Base-by-base conservation (phyloP, 2,113 vertebrate species). In the Tragelaphus strepsiceros region DNA sequence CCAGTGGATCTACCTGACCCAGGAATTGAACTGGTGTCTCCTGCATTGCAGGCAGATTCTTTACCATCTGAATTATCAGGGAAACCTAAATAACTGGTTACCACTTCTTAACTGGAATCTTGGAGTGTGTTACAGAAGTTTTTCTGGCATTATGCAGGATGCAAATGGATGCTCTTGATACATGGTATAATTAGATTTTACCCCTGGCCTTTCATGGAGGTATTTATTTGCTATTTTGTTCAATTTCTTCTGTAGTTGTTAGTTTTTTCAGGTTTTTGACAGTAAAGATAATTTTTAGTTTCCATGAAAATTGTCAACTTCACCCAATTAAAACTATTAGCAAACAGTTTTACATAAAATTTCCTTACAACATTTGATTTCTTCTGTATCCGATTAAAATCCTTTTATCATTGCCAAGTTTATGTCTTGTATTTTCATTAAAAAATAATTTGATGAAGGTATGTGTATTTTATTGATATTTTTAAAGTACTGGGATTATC, bases 311-410 rank as follows among this genome's bases (percentile, higher is more conserved):
- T 88, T 62, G 24, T 85, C 53, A 28, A 12, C 71, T 96, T 92
- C n/a, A 90, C 92, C 32, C 15, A 83, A 24, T 89, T 89, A 96
- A 86, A 46, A 22, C n/a, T 96, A 56, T 62, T 30, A 88, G 8
- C 58, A 71, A 96, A 32, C 24, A 53, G 10, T n/a, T 92, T 15
- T 90, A 32, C 13, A 10, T 94, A 88, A n/a, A 77, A 77, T 88
- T 96, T 92, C 19, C 21, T 90, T 97, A 21, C 24, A 89, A 17
- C 16, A 78, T 71, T 95, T 94, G 43, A 83, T 91, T 28, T 64
- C 5, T 46, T 85, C 11, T 11, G 2, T 92, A 92, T 71, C 11
- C 88, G 17, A 51, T 77, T 82, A 67, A 93, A 59, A 6, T 43
- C 4, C 16, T 53, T 90, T 88, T 82, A 88, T 90, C 24, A 46